Base-by-base conservation (phyloP, 2,797 vertebrate genomes). In the Mormyrus hasselquistii region DNA sequence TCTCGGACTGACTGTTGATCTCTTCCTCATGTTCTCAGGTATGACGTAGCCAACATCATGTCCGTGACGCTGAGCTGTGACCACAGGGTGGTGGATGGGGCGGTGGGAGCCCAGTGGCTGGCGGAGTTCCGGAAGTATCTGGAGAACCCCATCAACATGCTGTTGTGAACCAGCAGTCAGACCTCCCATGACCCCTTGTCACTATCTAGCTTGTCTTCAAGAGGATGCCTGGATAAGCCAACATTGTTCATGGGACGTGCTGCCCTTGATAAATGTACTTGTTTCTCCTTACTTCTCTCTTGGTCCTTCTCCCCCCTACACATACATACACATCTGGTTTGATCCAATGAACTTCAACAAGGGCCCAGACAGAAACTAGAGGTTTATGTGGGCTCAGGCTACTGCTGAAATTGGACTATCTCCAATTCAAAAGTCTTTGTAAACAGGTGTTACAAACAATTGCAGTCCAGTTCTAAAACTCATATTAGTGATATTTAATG, bases 1-100 rank as follows among this genome's bases (percentile, higher is more conserved):
- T 82, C n/a, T 14, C 12, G 0, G 10, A 53, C 82, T 84, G 47
- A 84, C 38, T 14, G 38, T 57, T 3, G 52, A 38, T 41, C 16
- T 57, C 38, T 2, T 3, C n/a, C n/a, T 89, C 38, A 16, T 9
- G 6, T 14, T 7, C 6, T 5, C 93, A 99, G 98, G 91, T 99
- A 99, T 87, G 98, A 98, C 0, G 98, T 99, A 85, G 97, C 97
- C 93, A 98, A 92, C 83, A 47, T 99, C 93, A 99, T 99, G 98
- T 97, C 98, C 0, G 98, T 99, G 90, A 99, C 98, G 0, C 96
- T 99, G 89, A 99, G 98, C 93, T 99, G 98, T 91, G 98, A 99
- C 92, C 98, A 99, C 90, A 96, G 98, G 16, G 98, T 99, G 89
- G 98, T 99, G 90, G 98, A 99, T 0, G 98, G 98, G 82, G 98